Percentiles rank a stretch among this genome's conserved stretches.
Evolutionary conservation across 2,113 vertebrate genomes (phyloP).

Genomic region (Origma solitaria): DNA sequence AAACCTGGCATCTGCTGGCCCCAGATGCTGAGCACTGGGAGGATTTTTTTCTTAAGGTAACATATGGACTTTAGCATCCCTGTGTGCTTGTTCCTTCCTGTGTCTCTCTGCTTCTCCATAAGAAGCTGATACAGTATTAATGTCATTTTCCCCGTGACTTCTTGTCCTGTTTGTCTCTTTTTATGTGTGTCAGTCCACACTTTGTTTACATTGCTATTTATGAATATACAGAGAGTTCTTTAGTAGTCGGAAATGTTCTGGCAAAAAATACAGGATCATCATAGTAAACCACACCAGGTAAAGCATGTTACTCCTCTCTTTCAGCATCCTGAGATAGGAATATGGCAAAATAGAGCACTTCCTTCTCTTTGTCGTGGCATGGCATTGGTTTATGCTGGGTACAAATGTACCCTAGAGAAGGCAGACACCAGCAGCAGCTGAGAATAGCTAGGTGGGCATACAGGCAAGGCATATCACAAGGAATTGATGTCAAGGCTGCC

Average conservation of each 20-base stretch:
- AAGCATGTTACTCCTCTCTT: not conserved
- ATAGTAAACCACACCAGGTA: not conserved
- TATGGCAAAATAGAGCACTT: not conserved
- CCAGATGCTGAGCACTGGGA: not conserved
- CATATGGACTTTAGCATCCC: not conserved
- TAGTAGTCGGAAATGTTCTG: not conserved
- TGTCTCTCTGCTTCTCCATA: not conserved
- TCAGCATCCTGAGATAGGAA: not conserved
- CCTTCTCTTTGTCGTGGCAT: not conserved
- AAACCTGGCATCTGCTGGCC: slow-evolving; percentile 17
- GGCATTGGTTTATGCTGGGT: not conserved
- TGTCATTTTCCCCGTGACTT: not conserved
- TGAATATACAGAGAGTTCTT: not conserved
- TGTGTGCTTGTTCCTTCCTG: not conserved
- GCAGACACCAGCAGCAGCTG: not conserved
- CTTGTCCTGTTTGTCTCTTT: not conserved
- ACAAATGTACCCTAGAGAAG: not conserved
- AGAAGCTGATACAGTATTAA: not conserved
- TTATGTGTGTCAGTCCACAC: rapidly evolving
- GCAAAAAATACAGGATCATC: not conserved
- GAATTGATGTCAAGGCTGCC: not conserved
- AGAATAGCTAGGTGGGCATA: not conserved
- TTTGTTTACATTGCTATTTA: not conserved
- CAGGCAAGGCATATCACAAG: not conserved
- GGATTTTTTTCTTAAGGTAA: not conserved